Percentiles rank a stretch among this genome's conserved stretches.
These are phyloP conservation scores for Wiebesia pumilae DNA, from an alignment of 1,140 invertebrate genomes.

Conservation along the genomic window DNA sequence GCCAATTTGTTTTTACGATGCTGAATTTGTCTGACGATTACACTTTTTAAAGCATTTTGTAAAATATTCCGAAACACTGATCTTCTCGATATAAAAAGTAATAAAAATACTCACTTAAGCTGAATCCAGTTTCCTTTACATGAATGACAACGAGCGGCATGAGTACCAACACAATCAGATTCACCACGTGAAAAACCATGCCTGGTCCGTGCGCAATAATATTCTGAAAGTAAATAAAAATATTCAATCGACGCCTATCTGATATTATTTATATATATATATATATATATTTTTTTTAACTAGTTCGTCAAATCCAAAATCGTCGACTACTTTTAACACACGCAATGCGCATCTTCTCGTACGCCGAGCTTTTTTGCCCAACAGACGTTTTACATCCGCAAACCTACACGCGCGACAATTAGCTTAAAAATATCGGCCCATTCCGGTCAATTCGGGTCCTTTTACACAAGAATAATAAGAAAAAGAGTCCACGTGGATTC, in stretches of 20 bases:
- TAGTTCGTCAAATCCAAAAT: no score
- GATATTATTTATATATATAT: no score
- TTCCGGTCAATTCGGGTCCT: no score
- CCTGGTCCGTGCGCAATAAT: conserved; percentile 82
- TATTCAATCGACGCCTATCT: neutral
- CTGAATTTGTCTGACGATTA: neutral
- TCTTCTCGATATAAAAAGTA: neutral
- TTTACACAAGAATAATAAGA: no score
- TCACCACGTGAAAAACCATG: conserved; percentile 83
- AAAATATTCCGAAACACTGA: neutral
- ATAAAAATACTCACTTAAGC: conserved; percentile 80
- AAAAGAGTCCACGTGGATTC: neutral
- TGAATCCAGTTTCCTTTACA: conserved; percentile 84
- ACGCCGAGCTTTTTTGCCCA: no score
- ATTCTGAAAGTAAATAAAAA: conserved; percentile 77
- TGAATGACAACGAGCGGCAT: conserved; percentile 88
- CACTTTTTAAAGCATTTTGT: neutral
- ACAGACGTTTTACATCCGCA: no score
- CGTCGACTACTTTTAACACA: no score
- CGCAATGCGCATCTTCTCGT: no score
- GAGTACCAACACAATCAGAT: conserved; percentile 84
- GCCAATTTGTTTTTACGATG: no score
- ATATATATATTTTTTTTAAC: no score
- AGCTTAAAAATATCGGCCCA: no score
- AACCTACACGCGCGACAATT: no score